phyloP scores from a whole-genome alignment of 2,113 vertebrate species.

The Bos taurus region ARS-UCD2.0 NC_037334.1:68094501-68095000 shows the following conservation, averaged over 20 bases:
- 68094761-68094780: no score
- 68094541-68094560: not conserved
- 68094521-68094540: not conserved
- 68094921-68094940: not conserved
- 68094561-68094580: not conserved
- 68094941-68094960: slow-evolving; percentile 69
- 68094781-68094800: no score
- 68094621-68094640: not conserved
- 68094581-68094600: not conserved
- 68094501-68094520: not conserved
- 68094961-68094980: slow-evolving; percentile 25
- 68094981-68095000: not conserved
- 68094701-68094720: not conserved
- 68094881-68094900: no score
- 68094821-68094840: no score
- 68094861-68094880: no score
- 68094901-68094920: no score
- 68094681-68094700: not conserved
- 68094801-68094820: no score
- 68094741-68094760: no score
- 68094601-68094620: not conserved
- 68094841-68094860: no score
- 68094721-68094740: no score
- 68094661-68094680: not conserved
- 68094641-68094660: not conserved